Evolutionary conservation across 37 sponge, comb jelly and placozoan genomes (phyloP).

Genomic region (Chondrosia reniformis): DNA sequence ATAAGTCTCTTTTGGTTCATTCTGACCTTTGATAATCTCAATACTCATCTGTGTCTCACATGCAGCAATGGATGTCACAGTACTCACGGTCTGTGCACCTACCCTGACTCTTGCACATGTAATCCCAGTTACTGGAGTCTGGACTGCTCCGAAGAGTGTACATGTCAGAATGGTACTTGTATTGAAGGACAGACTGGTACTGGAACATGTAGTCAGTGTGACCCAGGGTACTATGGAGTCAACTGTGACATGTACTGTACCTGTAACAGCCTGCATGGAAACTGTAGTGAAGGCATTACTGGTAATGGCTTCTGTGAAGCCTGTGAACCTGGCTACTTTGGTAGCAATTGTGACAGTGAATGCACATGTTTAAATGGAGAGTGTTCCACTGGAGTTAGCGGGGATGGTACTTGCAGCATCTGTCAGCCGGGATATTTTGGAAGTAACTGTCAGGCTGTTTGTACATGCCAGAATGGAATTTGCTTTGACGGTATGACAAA

Average conservation of each 20-base stretch:
- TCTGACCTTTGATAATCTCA: too few relatives aligned
- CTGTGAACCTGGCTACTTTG: slow-evolving; percentile 32
- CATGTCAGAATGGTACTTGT: slow-evolving; percentile 37
- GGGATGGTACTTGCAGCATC: slow-evolving; percentile 29
- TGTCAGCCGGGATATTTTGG: slow-evolving; percentile 38
- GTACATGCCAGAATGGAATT: slow-evolving; percentile 42
- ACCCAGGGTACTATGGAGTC: slow-evolving; percentile 38
- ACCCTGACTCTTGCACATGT: slow-evolving; percentile 51
- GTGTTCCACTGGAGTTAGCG: slow-evolving; percentile 34
- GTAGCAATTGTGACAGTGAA: slow-evolving; percentile 25
- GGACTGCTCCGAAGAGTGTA: slow-evolving; percentile 36
- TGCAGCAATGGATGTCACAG: slow-evolving; percentile 28
- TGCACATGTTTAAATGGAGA: slow-evolving; percentile 42
- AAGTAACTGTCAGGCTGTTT: slow-evolving; percentile 24
- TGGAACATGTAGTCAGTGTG: slow-evolving; percentile 44
- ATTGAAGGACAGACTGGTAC: slow-evolving; percentile 43
- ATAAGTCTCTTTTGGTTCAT: too few relatives aligned
- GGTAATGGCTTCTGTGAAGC: slow-evolving; percentile 35
- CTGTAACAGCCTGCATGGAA: slow-evolving; percentile 20
- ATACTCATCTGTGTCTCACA: background rate
- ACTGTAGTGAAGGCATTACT: slow-evolving; percentile 33
- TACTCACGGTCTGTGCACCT: slow-evolving; percentile 40
- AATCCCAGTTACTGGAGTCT: slow-evolving; percentile 24
- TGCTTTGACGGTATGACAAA: slow-evolving; percentile 25
- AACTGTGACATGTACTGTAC: slow-evolving; percentile 35